Base-by-base conservation (phyloP, 2,113 vertebrate species). In the Fulica atra region DNA sequence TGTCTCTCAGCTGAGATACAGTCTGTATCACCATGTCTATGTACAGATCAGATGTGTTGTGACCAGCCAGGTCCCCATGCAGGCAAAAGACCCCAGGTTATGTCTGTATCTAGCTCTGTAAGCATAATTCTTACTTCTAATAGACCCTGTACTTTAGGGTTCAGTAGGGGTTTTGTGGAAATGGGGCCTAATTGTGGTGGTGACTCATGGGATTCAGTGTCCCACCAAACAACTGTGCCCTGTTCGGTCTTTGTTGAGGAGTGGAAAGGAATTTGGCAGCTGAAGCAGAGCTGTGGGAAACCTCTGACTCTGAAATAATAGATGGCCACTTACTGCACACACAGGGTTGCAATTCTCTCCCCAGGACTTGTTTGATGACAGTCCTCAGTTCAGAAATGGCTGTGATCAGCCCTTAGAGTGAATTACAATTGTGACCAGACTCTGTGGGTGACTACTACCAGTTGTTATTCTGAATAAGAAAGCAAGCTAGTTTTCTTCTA, bases 291-390 rank as follows among this genome's bases (percentile, higher is more conserved):
- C 38, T 92, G 50, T 81, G 24, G 38, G 33, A 18, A 79, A 80
- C 25, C 26, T 53, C 33, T 61, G 48, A 60, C n/a, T 48, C 81
- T 60, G 36, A 76, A 80, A 64, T 70, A 93, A 93, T 56, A 93
- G 80, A 89, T 51, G 48, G 10, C 63, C 44, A 72, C 63, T 93
- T 81, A 78, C 7, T 56, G 33, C 38, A 68, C 5, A 7, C n/a
- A 40, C 59, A 84, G 85, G 72, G 40, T 85, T 95, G 71, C 86
- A 92, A 71, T 96, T 84, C 44, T 94, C 51, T 91, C 70, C 48
- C 71, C 54, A 70, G 76, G 73, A 90, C 50, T 70, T 69, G 9
- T 73, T 38, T 57, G 63, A 96, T 86, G 48, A 83, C 66, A 79
- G 29, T 73, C 57, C 35, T 95, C n/a, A 42, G 54, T 65, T 87